These are phyloP conservation scores for Tachyglossus aculeatus DNA, from an alignment of 2,797 vertebrate species.

Conservation along the genomic window DNA sequence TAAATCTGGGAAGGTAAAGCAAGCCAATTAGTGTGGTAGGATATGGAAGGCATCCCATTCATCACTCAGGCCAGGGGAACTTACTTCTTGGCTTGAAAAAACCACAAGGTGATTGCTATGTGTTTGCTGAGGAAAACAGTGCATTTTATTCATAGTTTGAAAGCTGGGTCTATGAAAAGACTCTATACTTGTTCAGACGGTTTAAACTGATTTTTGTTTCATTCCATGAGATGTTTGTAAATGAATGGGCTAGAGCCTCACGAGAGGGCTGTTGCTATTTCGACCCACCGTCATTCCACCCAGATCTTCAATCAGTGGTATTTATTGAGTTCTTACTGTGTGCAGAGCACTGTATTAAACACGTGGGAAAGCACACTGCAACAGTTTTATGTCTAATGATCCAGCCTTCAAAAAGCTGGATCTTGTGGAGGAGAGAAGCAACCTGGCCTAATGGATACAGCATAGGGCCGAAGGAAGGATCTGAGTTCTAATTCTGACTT, in stretches of 20 bases:
- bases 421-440: too few species aligned
- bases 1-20: constrained; percentile 22
- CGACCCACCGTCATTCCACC: too few species aligned
- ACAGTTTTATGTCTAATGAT: too few species aligned
- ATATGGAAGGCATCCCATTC: neutral
- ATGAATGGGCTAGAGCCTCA: constrained; percentile 18
- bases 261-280: too few species aligned
- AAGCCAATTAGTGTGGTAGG: neutral
- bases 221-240: constrained; percentile 1
- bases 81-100: constrained; percentile 27
- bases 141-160: constrained; percentile 13
- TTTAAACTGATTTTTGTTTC: constrained; percentile 24
- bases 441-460: too few species aligned
- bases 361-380: too few species aligned
- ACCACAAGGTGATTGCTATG: neutral
- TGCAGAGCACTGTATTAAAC: too few species aligned
- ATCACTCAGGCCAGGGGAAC: neutral
- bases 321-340: too few species aligned
- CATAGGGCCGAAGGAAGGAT: too few species aligned
- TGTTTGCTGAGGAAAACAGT: neutral
- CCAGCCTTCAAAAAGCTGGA: too few species aligned
- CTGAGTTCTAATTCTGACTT: too few species aligned
- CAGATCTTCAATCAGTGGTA: too few species aligned
- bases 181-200: neutral
- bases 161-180: constrained; percentile 3